Evolutionary conservation across 2,113 vertebrate genomes (phyloP).

Genomic region (Rutilus rutilus): DNA sequence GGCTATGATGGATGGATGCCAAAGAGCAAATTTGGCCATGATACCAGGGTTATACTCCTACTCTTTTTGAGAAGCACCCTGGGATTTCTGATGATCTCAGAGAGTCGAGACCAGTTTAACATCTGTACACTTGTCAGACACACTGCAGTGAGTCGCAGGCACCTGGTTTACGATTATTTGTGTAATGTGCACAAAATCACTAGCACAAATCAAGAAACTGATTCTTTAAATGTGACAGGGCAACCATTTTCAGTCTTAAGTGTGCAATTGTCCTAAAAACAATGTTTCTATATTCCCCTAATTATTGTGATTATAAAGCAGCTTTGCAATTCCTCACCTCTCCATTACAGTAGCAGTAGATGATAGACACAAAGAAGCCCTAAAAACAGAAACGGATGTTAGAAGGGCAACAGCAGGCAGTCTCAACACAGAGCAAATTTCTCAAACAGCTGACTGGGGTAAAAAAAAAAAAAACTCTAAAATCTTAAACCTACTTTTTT

Average conservation of each 20-base stretch:
- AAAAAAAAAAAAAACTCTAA: too few relatives aligned
- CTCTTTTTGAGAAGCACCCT: neutral
- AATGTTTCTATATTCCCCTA: neutral
- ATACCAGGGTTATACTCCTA: neutral
- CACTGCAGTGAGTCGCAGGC: too few relatives aligned
- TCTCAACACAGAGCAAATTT: neutral
- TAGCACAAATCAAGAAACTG: neutral
- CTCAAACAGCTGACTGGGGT: neutral
- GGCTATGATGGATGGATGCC: neutral
- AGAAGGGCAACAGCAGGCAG: neutral
- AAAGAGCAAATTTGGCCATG: neutral
- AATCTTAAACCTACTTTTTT: too few relatives aligned
- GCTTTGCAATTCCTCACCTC: conserved; percentile 79
- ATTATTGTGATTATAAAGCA: conserved; percentile 3
- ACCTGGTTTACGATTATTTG: neutral
- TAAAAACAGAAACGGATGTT: conserved; percentile 57
- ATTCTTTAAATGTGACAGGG: neutral
- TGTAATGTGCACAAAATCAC: neutral
- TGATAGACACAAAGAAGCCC: conserved; percentile 92
- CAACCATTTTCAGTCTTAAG: neutral
- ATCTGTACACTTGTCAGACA: neutral
- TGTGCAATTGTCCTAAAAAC: neutral
- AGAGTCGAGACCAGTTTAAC: neutral
- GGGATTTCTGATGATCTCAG: neutral
- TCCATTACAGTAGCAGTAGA: conserved; percentile 91